Evolutionary conservation across 2,797 vertebrate genomes (phyloP), one percentile per base, ranked within the genome.

Genomic region (Rhincodon typus): DNA sequence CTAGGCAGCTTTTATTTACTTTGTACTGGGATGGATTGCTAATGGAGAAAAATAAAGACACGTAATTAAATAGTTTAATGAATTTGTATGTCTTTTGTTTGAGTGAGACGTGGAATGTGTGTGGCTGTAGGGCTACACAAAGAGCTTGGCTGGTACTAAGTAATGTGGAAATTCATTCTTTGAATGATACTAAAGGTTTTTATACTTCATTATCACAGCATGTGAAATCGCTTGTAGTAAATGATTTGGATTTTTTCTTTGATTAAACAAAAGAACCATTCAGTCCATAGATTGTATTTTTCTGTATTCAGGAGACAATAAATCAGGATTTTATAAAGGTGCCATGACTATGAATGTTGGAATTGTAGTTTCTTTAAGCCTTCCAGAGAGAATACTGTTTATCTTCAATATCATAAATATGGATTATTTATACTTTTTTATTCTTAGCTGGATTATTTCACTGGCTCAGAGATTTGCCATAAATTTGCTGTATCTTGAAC

Each of bases 151-250:
- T 98, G 98, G 97, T 97, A 97, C 98, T 97, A 97, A 98, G 98
- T 98, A 98, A 98, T 97, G 97, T 96, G 98, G 98, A 99, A 99
- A 99, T 98, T 98, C 98, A 98, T 98, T 98, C 98, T 99, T 99
- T 99, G 97, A 97, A 97, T 97, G 97, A 97, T 97, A 97, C 98
- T 97, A 99, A 99, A 99, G 99, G 98, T 99, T 99, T 98, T 99
- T 98, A 98, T 98, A 98, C 98, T 98, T 98, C 98, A 99, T 99
- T 99, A 99, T 99, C 99, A 98, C 99, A 99, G 99, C 99, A 98
- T 99, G 99, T 98, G 98, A 99, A 99, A 99, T 99, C 99, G 99
- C 99, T 98, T 98, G 98, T 98, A 98, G 98, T 99, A 98, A 99
- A 98, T 98, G 98, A 98, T 98, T 98, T 98, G 97, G 98, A 98